A percentile compares a stretch with the other conserved stretches of the same genome.
Conservation (phyloP, 1,140 invertebrate species). For the Carcinoscorpius rotundicauda region DNA sequence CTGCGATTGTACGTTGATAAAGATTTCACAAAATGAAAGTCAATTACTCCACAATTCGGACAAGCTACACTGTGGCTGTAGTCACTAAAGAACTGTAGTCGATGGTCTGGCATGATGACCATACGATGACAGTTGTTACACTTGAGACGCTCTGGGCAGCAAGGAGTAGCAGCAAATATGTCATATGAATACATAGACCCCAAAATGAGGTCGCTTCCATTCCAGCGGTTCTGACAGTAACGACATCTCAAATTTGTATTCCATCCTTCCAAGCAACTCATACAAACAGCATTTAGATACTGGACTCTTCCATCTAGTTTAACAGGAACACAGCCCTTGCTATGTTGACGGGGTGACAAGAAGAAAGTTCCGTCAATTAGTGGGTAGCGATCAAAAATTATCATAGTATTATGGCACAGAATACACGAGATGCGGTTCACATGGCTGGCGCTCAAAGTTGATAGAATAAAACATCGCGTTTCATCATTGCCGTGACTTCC, state of each 20-base stretch:
- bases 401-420: slow-evolving; percentile 72
- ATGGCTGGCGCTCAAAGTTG: slow-evolving; percentile 70
- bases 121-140: slow-evolving; percentile 80
- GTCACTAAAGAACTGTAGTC: slow-evolving; percentile 85
- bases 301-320: slow-evolving; percentile 58
- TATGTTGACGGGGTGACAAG: slow-evolving; percentile 78
- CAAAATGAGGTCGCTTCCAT: slow-evolving; percentile 79
- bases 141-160: slow-evolving; percentile 82
- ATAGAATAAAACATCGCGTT: slow-evolving; percentile 82
- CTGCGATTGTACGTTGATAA: slow-evolving; percentile 35
- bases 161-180: slow-evolving; percentile 91
- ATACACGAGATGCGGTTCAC: slow-evolving; percentile 61
- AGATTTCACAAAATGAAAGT: slow-evolving; percentile 89
- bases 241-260: slow-evolving; percentile 56
- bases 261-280: slow-evolving; percentile 71
- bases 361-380: slow-evolving; percentile 96
- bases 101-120: slow-evolving; percentile 62
- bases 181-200: slow-evolving; percentile 97
- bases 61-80: slow-evolving; percentile 85
- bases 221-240: slow-evolving; percentile 76
- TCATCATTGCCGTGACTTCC: slow-evolving; percentile 95
- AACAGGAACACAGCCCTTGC: slow-evolving; percentile 68
- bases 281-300: slow-evolving; percentile 85
- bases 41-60: slow-evolving; percentile 74
- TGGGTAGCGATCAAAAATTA: slow-evolving; percentile 92